A percentile compares a stretch with the other conserved stretches of the same genome.
Conservation (phyloP, 1,140 invertebrate species). For the Drosophila sulfurigaster region DNA sequence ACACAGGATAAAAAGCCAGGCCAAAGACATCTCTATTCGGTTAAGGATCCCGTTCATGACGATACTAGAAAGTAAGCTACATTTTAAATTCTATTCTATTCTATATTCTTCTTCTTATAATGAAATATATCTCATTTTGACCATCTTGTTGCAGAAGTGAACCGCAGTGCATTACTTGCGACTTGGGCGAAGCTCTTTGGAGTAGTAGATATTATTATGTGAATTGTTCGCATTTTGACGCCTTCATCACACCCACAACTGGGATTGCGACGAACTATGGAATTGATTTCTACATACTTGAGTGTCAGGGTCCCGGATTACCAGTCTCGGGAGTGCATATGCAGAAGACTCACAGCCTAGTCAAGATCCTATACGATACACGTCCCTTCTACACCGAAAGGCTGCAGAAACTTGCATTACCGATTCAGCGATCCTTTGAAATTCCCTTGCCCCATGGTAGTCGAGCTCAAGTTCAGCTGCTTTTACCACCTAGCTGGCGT, state of each 20-base stretch:
- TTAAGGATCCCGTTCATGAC: constrained; percentile 89
- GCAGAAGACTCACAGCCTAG: constrained; percentile 89
- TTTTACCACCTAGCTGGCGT: constrained; percentile 93
- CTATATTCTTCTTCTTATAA: background rate
- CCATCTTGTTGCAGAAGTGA: constrained; percentile 84
- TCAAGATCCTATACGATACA: constrained; percentile 91
- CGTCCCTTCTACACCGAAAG: constrained; percentile 88
- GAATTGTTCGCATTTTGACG: constrained; percentile 93
- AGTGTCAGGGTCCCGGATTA: constrained; percentile 92
- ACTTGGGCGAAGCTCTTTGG: constrained; percentile 89
- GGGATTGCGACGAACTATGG: constrained; percentile 85
- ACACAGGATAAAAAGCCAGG: constrained; percentile 92
- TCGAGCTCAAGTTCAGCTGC: constrained; percentile 91
- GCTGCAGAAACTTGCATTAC: constrained; percentile 90
- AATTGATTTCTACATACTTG: constrained; percentile 90
- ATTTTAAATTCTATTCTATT: background rate
- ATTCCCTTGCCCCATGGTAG: constrained; percentile 91
- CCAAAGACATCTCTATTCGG: constrained; percentile 94
- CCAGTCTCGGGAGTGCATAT: constrained; percentile 90
- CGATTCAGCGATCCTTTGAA: constrained; percentile 90
- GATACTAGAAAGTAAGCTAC: constrained; percentile 87
- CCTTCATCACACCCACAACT: constrained; percentile 87
- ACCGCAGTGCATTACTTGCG: constrained; percentile 93
- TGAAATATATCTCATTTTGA: constrained; percentile 39
- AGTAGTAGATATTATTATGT: constrained; percentile 90